Base-by-base conservation (phyloP, 2,888 invertebrate species). In the Tenthredo livida region DNA sequence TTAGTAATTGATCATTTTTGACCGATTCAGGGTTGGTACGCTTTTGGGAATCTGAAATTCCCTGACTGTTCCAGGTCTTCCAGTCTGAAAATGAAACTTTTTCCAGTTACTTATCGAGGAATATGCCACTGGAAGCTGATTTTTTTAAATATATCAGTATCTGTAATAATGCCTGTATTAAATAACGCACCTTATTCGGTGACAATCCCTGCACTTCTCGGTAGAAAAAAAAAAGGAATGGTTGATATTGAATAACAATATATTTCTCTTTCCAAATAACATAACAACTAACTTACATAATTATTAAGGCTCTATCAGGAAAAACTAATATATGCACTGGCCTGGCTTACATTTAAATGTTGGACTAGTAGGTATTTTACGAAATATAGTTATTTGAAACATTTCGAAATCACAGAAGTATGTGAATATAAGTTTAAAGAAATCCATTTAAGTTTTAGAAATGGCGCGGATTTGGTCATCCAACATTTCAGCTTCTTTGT, bases 41-140 rank as follows among this genome's bases (percentile, higher is more conserved):
- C 43, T n/a, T 47, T 47, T 50, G 43, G 12, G 21, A 25, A 75
- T 75, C 15, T 47, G 75, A 75, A 75, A 43, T 75, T 75, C 50
- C 75, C 75, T 75, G 75, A 75, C 75, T 75, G 50, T 47, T 75
- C 75, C 75, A 75, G 75, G 47, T 75, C 50, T 47, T 50, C 75
- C 75, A 75, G 75, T 47, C 75, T 10, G 21, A 75, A 75, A 75
- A 75, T 75, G n/a, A 47, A 50, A 75, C 47, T 75, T 47, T 43
- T 47, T 75, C 75, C 75, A 75, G 75, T 47, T 75, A 47, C 43
- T 75, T 47, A 47, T 25, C 47, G 75, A 75, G 43, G 21, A 75
- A 75, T 75, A 47, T 47, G 75, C 43, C 75, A 7, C 15, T 50
- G 5, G 21, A 47, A 75, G 21, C 21, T 75, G n/a, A 43, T 17